These are phyloP conservation scores for Nematopogon swammerdamellus DNA, from an alignment of 2,888 invertebrate genomes.

Conservation along the genomic window DNA sequence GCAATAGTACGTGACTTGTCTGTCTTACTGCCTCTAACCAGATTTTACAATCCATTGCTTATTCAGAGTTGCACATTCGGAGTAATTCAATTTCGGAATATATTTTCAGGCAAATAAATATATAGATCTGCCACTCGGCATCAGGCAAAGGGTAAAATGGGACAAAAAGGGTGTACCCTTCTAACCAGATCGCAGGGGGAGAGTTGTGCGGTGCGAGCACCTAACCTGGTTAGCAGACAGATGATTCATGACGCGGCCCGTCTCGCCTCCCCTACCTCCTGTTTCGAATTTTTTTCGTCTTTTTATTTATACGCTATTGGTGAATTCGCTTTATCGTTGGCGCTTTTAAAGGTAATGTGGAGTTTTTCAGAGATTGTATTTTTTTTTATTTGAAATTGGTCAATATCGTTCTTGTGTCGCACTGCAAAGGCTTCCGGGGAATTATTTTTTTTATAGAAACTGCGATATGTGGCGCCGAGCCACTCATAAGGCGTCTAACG, in stretches of 20 bases:
- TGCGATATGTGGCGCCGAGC: too few relatives aligned
- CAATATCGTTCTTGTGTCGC: too few relatives aligned
- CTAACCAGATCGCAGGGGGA: conserved; percentile 29
- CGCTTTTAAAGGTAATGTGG: too few relatives aligned
- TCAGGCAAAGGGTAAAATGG: conserved; percentile 16
- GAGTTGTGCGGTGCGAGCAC: conserved; percentile 38
- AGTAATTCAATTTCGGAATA: neutral
- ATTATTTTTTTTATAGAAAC: too few relatives aligned
- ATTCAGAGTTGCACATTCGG: neutral
- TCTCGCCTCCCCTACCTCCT: neutral
- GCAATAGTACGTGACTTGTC: too few relatives aligned
- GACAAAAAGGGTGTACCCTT: neutral
- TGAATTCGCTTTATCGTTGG: too few relatives aligned
- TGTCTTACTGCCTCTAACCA: too few relatives aligned
- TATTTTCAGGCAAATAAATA: neutral
- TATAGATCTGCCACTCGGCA: conserved; percentile 23
- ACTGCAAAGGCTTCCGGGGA: too few relatives aligned
- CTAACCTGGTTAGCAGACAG: conserved; percentile 39
- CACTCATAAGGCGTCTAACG: too few relatives aligned
- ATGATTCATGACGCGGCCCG: conserved; percentile 38
- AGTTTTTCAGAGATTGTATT: too few relatives aligned
- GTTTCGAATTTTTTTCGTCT: neutral
- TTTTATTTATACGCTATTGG: too few relatives aligned
- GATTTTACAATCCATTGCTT: neutral
- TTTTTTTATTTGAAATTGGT: too few relatives aligned